Percentiles rank a stretch among this genome's conserved stretches.
phyloP scores from a whole-genome alignment of 2,113 vertebrate species.

The Semnornis frantzii region DNA sequence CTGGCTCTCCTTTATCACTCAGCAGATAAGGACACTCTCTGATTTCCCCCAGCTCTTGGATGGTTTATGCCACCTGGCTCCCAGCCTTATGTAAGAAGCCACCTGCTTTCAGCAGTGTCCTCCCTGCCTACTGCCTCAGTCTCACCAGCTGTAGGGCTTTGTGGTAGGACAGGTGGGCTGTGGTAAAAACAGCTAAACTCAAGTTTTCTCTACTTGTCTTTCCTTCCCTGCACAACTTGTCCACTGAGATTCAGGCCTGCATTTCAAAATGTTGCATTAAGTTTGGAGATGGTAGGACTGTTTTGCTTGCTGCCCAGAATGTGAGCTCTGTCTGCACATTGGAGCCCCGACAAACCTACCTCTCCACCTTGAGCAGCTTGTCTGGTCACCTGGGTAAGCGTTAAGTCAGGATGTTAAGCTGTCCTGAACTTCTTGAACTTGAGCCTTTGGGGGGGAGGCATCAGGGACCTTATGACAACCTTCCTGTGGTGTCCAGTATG shows the following conservation, averaged over 20 bases:
- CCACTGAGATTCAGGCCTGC: neutral
- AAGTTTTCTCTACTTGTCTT: neutral
- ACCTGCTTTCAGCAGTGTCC: neutral
- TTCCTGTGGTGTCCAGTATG: neutral
- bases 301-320: neutral
- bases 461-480: neutral
- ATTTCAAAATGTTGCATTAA: neutral
- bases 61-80: neutral
- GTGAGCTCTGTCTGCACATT: neutral
- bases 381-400: neutral
- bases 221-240: neutral
- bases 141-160: fast-evolving
- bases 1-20: neutral
- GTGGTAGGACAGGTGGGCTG: neutral
- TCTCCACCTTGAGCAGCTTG: neutral
- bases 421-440: neutral
- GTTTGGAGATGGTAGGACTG: neutral
- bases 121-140: neutral
- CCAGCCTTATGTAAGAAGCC: neutral
- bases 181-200: neutral
- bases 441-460: neutral
- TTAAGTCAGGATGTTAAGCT: neutral
- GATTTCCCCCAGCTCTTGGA: neutral
- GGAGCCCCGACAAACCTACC: neutral
- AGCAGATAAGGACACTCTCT: neutral